These are phyloP conservation scores for Lophochroa leadbeateri DNA, from an alignment of 2,113 vertebrate species.

Conservation along the genomic window DNA sequence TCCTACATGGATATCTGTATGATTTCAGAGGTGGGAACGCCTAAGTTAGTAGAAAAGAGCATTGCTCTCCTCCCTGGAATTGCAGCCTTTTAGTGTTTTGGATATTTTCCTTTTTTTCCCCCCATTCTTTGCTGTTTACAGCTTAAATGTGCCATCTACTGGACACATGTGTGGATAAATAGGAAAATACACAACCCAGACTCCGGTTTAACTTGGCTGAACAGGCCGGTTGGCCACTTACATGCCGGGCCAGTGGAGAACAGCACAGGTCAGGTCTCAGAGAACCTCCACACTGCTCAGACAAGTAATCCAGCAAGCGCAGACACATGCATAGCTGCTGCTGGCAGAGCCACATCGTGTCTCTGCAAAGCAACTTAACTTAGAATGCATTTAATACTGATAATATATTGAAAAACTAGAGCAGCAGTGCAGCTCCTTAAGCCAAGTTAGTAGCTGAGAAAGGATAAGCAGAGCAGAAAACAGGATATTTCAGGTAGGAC, in stretches of 20 bases:
- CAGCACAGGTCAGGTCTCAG: not conserved
- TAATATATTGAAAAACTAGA: not conserved
- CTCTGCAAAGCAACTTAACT: not conserved
- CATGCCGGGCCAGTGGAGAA: not conserved
- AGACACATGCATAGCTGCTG: not conserved
- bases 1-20: not conserved
- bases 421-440: not conserved
- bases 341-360: not conserved
- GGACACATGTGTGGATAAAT: not conserved
- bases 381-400: not conserved
- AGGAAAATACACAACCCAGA: not conserved
- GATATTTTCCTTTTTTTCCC: not conserved
- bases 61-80: not conserved
- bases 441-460: not conserved
- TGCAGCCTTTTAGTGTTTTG: not conserved
- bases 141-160: slow-evolving; percentile 26
- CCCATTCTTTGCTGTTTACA: not conserved
- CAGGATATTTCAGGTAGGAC: not conserved
- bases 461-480: not conserved
- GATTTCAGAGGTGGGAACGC: not conserved
- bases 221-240: not conserved
- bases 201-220: not conserved
- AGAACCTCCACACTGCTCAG: not conserved
- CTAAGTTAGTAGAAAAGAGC: not conserved
- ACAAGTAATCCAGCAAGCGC: not conserved